Evolutionary conservation across 2,888 invertebrate genomes (phyloP).

Genomic region (Therioaphis trifolii): DNA sequence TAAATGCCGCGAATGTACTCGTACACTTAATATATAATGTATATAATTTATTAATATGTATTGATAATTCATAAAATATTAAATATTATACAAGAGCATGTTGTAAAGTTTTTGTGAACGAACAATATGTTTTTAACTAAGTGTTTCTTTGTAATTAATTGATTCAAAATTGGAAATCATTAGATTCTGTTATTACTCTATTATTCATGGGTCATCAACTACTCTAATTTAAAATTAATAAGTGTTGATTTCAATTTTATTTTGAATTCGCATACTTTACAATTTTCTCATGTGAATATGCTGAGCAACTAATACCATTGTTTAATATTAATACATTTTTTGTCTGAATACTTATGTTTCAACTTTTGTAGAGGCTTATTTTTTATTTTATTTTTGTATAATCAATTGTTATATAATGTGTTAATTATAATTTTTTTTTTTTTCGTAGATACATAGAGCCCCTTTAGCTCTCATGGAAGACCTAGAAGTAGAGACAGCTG

Average conservation of each 20-base stretch:
- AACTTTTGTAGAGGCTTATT: slow-evolving; percentile 23
- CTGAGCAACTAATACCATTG: slow-evolving; percentile 40
- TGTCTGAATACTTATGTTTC: background rate
- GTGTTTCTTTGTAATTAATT: too few relatives aligned
- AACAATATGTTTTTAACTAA: too few relatives aligned
- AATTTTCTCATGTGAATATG: slow-evolving; percentile 16
- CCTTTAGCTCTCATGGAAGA: slow-evolving; percentile 67
- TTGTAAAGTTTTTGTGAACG: slow-evolving; percentile 32
- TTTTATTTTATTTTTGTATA: slow-evolving; percentile 26
- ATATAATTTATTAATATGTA: background rate
- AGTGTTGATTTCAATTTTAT: too few relatives aligned
- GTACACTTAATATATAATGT: too few relatives aligned
- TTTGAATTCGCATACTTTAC: background rate
- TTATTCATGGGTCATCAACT: too few relatives aligned
- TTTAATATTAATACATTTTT: slow-evolving; percentile 14
- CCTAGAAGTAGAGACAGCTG: slow-evolving; percentile 64
- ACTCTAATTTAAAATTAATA: too few relatives aligned
- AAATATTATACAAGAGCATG: background rate
- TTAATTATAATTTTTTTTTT: slow-evolving; percentile 59
- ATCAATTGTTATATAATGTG: slow-evolving; percentile 8
- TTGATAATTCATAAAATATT: slow-evolving; percentile 18
- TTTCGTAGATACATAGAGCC: slow-evolving; percentile 66
- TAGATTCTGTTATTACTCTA: too few relatives aligned
- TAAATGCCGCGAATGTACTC: too few relatives aligned
- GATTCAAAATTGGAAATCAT: too few relatives aligned